Evolutionary conservation across 1,140 invertebrate genomes (phyloP).

Genomic region (Aphidius gifuensis): DNA sequence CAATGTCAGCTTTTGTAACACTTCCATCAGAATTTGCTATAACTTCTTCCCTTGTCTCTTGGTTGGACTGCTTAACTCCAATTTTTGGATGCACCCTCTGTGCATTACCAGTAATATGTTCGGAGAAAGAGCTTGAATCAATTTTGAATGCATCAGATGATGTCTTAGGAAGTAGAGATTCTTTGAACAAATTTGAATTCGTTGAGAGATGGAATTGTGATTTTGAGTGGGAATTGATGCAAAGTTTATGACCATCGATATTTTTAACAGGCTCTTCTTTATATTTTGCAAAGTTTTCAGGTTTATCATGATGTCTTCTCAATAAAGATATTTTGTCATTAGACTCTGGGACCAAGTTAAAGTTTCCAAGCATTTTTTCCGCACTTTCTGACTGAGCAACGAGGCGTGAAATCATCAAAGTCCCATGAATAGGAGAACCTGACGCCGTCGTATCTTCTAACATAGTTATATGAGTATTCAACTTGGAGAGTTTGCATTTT

Average conservation of each 20-base stretch:
- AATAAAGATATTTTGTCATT: conserved; percentile 51
- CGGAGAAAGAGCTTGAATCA: conserved; percentile 4
- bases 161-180: not conserved
- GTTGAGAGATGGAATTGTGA: not conserved
- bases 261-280: conserved; percentile 52
- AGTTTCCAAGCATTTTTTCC: conserved; percentile 50
- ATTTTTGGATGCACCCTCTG: conserved; percentile 42
- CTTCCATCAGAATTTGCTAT: conserved; percentile 41
- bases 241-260: conserved; percentile 53
- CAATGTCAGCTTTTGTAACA: conserved; percentile 42
- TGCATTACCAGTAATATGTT: conserved; percentile 33
- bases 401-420: conserved; percentile 43
- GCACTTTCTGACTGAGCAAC: conserved; percentile 46
- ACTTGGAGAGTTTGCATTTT: conserved; percentile 40
- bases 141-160: not conserved
- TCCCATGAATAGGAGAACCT: conserved; percentile 43
- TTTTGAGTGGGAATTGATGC: not conserved
- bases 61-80: conserved; percentile 43
- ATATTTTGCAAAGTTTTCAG: conserved; percentile 62
- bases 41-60: conserved; percentile 41
- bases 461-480: conserved; percentile 42
- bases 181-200: not conserved
- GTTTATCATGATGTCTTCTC: conserved; percentile 61
- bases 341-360: conserved; percentile 63
- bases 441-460: conserved; percentile 45